Conservation (phyloP, 2,797 vertebrate species). For the Acomys russatus region DNA sequence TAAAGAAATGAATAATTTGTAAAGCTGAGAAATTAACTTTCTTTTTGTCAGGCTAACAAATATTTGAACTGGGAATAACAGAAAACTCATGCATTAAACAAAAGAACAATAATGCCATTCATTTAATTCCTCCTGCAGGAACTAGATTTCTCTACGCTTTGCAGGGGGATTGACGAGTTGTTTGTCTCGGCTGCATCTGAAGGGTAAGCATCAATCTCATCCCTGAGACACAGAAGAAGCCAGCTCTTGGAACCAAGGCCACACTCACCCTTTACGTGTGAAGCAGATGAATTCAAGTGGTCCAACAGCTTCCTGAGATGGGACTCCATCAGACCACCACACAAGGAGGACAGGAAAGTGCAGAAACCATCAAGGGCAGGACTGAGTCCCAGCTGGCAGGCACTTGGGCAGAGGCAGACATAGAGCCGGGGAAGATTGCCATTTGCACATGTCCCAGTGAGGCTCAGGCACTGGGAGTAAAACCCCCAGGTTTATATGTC, state of each 20-base stretch:
- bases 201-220: neutral
- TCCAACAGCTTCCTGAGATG: neutral
- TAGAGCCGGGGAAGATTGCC: neutral
- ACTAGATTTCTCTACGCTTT: conserved; percentile 25
- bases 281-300: neutral
- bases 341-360: rapidly evolving
- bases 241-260: neutral
- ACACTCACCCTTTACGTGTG: no score
- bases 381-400: neutral
- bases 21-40: conserved; percentile 47
- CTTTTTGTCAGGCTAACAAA: conserved; percentile 42
- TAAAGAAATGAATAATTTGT: conserved; percentile 16
- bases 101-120: conserved; percentile 46
- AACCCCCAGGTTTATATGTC: neutral
- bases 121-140: conserved; percentile 17
- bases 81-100: conserved; percentile 62
- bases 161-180: neutral
- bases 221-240: neutral
- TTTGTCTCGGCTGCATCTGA: neutral
- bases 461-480: neutral
- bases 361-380: neutral
- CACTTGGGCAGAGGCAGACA: neutral
- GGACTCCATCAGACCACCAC: neutral
- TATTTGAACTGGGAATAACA: conserved; percentile 49
- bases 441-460: neutral